Percentiles rank a stretch among this genome's conserved stretches.
phyloP scores from a whole-genome alignment of 2,797 vertebrate species.

The Lagocephalus sceleratus region DNA sequence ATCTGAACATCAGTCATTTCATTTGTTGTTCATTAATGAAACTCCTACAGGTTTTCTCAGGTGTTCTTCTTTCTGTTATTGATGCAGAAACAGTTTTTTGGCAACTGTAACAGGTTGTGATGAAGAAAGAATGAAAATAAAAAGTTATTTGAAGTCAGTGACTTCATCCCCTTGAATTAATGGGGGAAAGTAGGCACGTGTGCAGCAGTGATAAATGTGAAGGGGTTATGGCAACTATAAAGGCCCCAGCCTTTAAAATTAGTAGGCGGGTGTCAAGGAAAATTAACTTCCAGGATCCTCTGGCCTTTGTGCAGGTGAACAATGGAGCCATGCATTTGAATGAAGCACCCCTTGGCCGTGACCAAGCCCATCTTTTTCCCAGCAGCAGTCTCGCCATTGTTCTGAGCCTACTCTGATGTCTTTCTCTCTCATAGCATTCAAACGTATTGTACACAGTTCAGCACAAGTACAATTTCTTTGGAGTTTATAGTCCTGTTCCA shows the following conservation, averaged over 20 bases:
- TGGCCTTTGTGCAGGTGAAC: slow-evolving; percentile 75
- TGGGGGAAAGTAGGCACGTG: slow-evolving; percentile 15
- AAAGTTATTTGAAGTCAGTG: not conserved
- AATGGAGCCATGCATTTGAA: slow-evolving; percentile 70
- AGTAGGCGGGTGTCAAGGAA: slow-evolving; percentile 66
- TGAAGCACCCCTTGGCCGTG: slow-evolving; percentile 64
- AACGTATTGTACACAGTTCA: slow-evolving; percentile 38
- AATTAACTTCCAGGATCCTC: slow-evolving; percentile 68
- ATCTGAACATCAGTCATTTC: too few species aligned
- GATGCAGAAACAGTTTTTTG: slow-evolving; percentile 22
- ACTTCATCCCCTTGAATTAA: not conserved
- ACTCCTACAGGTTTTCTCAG: slow-evolving; percentile 1
- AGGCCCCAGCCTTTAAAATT: slow-evolving; percentile 60
- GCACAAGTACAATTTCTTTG: slow-evolving; percentile 2
- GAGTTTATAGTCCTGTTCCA: slow-evolving; percentile 8
- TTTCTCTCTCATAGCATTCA: slow-evolving; percentile 54
- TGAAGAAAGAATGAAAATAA: not conserved
- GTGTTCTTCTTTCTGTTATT: too few species aligned
- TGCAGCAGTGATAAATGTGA: slow-evolving; percentile 49
- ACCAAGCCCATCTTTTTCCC: slow-evolving; percentile 68
- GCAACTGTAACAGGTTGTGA: slow-evolving; percentile 28
- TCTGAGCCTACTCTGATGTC: slow-evolving; percentile 59
- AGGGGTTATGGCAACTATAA: slow-evolving; percentile 45
- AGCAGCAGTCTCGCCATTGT: slow-evolving; percentile 54
- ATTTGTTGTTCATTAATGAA: not conserved